A percentile compares a stretch with the other conserved stretches of the same genome.
Evolutionary conservation across 2,797 vertebrate species (phyloP).

Genomic region (Peromyscus melanophrys): DNA sequence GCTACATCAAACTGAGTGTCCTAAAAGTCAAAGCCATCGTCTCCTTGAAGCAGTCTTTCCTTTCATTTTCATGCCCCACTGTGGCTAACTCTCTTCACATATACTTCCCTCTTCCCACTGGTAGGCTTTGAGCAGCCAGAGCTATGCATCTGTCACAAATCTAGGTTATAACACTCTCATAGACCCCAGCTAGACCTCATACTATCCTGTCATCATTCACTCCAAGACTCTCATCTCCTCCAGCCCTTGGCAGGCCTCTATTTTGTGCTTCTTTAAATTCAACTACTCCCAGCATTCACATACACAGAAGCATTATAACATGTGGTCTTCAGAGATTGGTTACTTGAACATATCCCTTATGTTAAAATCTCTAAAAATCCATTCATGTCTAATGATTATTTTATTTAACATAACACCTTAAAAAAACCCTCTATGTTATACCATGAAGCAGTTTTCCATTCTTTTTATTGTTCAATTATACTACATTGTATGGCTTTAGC

Average conservation of each 20-base stretch:
- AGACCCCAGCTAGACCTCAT: neutral
- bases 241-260: neutral
- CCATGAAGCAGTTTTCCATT: neutral
- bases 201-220: neutral
- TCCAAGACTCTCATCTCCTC: neutral
- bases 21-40: constrained; percentile 27
- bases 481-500: neutral
- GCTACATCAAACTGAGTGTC: neutral
- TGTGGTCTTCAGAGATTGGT: neutral
- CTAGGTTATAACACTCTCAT: neutral
- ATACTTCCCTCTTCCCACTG: neutral
- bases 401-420: neutral
- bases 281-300: constrained; percentile 20
- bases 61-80: neutral
- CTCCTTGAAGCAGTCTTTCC: neutral
- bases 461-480: neutral
- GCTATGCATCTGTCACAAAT: neutral
- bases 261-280: neutral
- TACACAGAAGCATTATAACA: neutral
- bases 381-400: neutral
- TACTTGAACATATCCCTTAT: neutral
- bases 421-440: neutral
- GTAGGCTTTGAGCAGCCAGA: neutral
- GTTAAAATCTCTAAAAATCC: neutral
- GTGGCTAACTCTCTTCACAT: neutral